phyloP scores from a whole-genome alignment of 1,140 invertebrate genomes.

The Kradibia gibbosae region DNA sequence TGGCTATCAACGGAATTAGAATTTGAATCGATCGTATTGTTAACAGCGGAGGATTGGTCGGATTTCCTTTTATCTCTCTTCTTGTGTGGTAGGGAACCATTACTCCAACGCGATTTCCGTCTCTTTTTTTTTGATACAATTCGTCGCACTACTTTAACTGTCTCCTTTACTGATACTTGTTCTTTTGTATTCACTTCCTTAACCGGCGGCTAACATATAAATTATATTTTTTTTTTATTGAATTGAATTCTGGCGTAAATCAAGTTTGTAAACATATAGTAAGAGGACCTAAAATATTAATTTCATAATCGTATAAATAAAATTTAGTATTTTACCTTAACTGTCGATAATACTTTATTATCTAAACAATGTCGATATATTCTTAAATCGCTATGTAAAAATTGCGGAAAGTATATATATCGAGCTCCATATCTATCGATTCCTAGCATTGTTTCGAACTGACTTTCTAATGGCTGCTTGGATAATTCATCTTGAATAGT shows the following conservation, averaged over 20 bases:
- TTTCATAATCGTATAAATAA: not conserved
- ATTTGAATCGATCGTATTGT: slow-evolving; percentile 9
- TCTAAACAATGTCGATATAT: slow-evolving; percentile 73
- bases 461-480: slow-evolving; percentile 61
- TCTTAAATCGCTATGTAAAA: slow-evolving; percentile 74
- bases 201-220: slow-evolving; percentile 50
- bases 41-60: not conserved
- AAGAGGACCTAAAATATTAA: not conserved
- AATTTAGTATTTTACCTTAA: slow-evolving; percentile 55
- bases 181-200: slow-evolving; percentile 44
- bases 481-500: slow-evolving; percentile 65
- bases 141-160: not conserved
- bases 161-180: slow-evolving; percentile 15
- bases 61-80: slow-evolving; percentile 46
- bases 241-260: not conserved
- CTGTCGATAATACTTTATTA: slow-evolving; percentile 63
- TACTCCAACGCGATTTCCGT: slow-evolving; percentile 60
- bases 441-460: slow-evolving; percentile 71
- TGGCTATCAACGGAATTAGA: slow-evolving; percentile 38
- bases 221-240: not conserved
- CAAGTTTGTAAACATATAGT: too few relatives aligned
- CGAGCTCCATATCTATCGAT: slow-evolving; percentile 73
- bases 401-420: slow-evolving; percentile 77
- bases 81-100: slow-evolving; percentile 55
- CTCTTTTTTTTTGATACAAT: slow-evolving; percentile 40